phyloP scores from a whole-genome alignment of 2,113 vertebrate species.

The Toxotes jaculatrix region DNA sequence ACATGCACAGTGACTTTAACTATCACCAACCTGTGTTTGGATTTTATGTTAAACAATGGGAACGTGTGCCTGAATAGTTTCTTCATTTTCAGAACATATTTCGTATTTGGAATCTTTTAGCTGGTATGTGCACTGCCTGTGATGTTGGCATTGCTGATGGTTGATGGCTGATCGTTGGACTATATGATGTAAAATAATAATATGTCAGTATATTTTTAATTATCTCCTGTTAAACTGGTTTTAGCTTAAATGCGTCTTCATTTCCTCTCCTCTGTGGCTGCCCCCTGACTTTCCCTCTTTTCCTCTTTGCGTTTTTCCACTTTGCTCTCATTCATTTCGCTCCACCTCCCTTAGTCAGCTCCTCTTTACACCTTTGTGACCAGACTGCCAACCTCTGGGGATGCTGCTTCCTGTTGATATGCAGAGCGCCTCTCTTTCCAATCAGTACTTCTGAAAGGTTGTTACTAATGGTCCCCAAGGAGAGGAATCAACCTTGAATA shows the following conservation, averaged over 20 bases:
- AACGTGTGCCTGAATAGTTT: background rate
- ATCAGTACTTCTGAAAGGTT: conserved; percentile 87
- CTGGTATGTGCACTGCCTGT: too few species aligned
- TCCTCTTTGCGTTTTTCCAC: background rate
- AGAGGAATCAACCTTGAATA: conserved; percentile 81
- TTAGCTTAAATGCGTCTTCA: conserved; percentile 71
- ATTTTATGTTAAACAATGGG: background rate
- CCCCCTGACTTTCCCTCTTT: background rate
- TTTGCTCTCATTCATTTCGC: conserved; percentile 53
- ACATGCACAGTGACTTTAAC: background rate
- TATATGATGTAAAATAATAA: background rate
- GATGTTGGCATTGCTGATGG: too few species aligned
- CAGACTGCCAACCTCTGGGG: conserved; percentile 71
- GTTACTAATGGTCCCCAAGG: conserved; percentile 84
- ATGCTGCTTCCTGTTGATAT: conserved; percentile 83
- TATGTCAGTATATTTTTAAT: background rate
- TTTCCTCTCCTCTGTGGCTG: conserved; percentile 55
- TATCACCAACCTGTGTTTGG: background rate
- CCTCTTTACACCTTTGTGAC: conserved; percentile 71
- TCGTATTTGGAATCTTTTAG: too few species aligned
- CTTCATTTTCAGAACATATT: too few species aligned
- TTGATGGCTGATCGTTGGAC: too few species aligned
- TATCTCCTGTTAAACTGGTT: background rate
- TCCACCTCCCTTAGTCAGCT: conserved; percentile 53
- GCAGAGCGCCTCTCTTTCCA: conserved; percentile 80